phyloP scores from a whole-genome alignment of 2,888 invertebrate genomes.

The Thecocarcelia acutangulata region DNA sequence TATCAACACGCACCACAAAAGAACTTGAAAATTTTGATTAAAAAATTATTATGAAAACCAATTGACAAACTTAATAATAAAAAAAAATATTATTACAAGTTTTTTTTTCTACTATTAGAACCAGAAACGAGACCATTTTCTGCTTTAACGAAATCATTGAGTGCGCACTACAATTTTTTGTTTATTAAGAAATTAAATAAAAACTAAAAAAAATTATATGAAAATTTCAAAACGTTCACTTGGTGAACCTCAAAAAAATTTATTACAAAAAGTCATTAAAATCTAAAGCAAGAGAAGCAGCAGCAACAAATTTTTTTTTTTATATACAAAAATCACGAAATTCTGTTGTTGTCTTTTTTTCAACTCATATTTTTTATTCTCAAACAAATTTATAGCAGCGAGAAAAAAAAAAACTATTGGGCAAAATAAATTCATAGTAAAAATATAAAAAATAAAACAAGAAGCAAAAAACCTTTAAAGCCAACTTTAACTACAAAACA shows the following conservation, averaged over 20 bases:
- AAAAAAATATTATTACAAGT: background rate
- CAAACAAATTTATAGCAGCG: constrained; percentile 39
- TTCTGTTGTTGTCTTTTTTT: constrained; percentile 13
- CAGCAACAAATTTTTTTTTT: constrained; percentile 5
- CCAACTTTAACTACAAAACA: constrained; percentile 33
- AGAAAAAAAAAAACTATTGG: constrained; percentile 4
- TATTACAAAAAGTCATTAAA: constrained; percentile 47
- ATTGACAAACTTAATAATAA: constrained; percentile 3
- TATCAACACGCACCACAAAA: background rate
- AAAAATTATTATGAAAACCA: background rate
- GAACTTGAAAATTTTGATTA: constrained; percentile 6
- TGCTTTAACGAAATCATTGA: constrained; percentile 18
- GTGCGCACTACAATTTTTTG: constrained; percentile 23
- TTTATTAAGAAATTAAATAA: constrained; percentile 41
- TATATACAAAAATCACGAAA: constrained; percentile 49
- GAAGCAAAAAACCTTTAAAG: constrained; percentile 30
- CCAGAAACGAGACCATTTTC: constrained; percentile 32
- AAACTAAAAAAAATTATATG: constrained; percentile 16
- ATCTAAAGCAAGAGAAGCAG: constrained; percentile 47
- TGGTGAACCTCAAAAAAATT: constrained; percentile 42
- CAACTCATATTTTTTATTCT: constrained; percentile 28
- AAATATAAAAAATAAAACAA: background rate
- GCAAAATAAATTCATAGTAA: constrained; percentile 14
- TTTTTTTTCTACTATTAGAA: constrained; percentile 23
- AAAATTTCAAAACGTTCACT: constrained; percentile 53